Conservation (phyloP, 2,113 vertebrate genomes). For the Elachura formosa region DNA sequence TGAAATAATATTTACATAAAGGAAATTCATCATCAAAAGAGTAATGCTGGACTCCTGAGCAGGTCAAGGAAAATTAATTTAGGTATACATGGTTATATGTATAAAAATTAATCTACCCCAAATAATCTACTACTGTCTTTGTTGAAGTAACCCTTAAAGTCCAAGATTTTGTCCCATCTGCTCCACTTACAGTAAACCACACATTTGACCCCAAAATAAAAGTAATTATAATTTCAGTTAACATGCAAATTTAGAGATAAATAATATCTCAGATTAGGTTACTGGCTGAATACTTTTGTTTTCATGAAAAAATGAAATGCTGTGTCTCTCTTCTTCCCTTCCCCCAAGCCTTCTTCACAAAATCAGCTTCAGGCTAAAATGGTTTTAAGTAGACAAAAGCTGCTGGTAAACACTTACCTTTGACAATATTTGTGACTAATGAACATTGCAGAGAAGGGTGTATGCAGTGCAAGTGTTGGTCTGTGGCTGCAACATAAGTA, state of each 20-base stretch:
- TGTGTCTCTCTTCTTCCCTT: neutral
- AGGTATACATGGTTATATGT: neutral
- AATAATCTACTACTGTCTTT: neutral
- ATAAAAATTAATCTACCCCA: neutral
- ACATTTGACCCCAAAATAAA: neutral
- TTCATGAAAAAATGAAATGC: constrained; percentile 10
- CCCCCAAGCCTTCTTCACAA: neutral
- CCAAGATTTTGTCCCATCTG: neutral
- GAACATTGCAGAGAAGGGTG: constrained; percentile 34
- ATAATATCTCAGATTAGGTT: neutral
- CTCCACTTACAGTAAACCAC: neutral
- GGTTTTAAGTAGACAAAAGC: constrained; percentile 23
- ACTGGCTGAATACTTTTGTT: neutral
- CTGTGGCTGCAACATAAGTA: constrained; percentile 3
- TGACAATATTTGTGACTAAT: constrained; percentile 52
- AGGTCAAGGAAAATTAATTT: neutral
- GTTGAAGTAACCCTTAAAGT: neutral
- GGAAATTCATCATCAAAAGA: neutral
- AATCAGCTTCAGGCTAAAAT: constrained; percentile 10
- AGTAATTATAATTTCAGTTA: constrained; percentile 42
- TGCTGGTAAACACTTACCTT: constrained; percentile 55
- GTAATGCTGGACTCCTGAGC: neutral
- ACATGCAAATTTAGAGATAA: neutral
- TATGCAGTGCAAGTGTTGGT: neutral
- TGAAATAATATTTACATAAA: constrained; percentile 29